Base-by-base conservation (phyloP, 2,113 vertebrate genomes). In the Cettia cetti region DNA sequence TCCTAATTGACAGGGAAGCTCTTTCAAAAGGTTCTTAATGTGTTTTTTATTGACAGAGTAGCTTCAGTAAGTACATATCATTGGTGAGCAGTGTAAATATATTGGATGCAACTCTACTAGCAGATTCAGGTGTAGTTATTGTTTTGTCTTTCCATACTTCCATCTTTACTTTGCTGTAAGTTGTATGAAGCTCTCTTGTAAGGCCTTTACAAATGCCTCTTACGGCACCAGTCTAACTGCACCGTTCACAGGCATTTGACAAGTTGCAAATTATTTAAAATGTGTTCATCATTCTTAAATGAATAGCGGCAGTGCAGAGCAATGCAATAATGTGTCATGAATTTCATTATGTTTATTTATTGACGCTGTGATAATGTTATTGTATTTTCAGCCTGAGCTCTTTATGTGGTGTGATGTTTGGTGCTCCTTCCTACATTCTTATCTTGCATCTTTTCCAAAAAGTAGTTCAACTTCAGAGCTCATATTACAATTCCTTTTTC, bases 331-430 rank as follows among this genome's bases (percentile, higher is more conserved):
- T 94, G 91, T 97, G 94, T 94, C 94, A 84, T 96, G 95, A 94
- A 97, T 98, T 97, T 97, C 89, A 96, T 98, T 97, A 97, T 94
- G 83, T 92, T 97, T 98, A 94, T 97, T 98, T 98, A 97, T 97
- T 97, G 96, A 82, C 3, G 6, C 68, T 91, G 65, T 81, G 95
- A 94, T 95, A 96, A 82, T 13, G 15, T 28, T 97, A 96, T 93
- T 97, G 94, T 96, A 77, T 72, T 95, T 97, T 79, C 87, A 95
- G 53, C 49, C 86, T 45, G 28, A 97, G 83, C 50, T 96, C 68
- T 96, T 93, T 94, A 92, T 92, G 63, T 42, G 28, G 11, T 81
- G 23, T 82, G 47, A 89, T 91, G 81, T 81, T 92, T 91, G 84
- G 53, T 53, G 89, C 45, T 28, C 92, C 91, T 95, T 90, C 11